These are phyloP conservation scores for Myotis planiceps DNA, from an alignment of 2,797 vertebrate species.

Conservation along the genomic window DNA sequence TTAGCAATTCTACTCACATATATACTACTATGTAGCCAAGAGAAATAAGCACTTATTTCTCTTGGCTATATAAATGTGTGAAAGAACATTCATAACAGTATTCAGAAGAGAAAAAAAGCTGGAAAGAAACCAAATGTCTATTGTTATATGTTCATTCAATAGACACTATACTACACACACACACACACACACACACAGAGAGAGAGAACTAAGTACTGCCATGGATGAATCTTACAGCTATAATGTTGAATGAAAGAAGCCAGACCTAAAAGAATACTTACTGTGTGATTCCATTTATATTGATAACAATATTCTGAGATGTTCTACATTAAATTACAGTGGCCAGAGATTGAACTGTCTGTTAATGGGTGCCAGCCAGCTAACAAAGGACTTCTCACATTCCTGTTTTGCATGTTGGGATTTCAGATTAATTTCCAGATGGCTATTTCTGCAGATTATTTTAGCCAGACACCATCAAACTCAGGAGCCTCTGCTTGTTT, in stretches of 20 bases:
- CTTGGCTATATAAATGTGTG: not conserved
- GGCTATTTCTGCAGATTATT: not conserved
- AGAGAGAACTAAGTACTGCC: not conserved
- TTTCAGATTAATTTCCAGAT: not conserved
- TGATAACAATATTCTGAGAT: not conserved
- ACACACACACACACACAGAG: not conserved
- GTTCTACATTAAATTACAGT: not conserved
- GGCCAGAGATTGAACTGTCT: not conserved
- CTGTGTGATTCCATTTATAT: not conserved
- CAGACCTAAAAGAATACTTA: not conserved
- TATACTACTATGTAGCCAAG: not conserved
- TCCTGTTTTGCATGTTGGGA: not conserved
- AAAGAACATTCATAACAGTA: not conserved
- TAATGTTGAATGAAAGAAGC: not conserved
- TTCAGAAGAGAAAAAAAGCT: not conserved
- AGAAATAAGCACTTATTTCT: not conserved
- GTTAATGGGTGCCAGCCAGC: not conserved
- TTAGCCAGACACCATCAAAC: not conserved
- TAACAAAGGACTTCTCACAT: not conserved
- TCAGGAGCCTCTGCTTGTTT: not conserved
- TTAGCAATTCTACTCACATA: not conserved
- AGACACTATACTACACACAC: not conserved
- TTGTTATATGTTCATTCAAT: not conserved
- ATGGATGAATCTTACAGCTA: not conserved
- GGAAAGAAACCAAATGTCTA: not conserved